Conservation (phyloP, 2,113 vertebrate species). For the Campylomormyrus numenius region DNA sequence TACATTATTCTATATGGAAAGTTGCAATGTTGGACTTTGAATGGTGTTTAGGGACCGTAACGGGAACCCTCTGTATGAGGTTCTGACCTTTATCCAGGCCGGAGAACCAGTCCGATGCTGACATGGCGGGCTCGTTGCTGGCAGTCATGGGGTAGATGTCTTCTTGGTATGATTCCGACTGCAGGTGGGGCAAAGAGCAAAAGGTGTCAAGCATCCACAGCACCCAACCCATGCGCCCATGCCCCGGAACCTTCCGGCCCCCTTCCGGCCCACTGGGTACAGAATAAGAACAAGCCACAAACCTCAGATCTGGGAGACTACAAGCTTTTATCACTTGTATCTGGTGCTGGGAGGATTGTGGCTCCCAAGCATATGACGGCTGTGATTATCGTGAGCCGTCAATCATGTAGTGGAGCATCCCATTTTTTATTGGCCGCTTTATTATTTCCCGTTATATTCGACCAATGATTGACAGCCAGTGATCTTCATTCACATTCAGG, state of each 20-base stretch:
- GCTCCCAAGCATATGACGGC: not conserved
- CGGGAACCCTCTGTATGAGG: not conserved
- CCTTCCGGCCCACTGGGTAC: not conserved
- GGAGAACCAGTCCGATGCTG: slow-evolving; percentile 77
- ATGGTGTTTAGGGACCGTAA: not conserved
- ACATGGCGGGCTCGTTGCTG: slow-evolving; percentile 69
- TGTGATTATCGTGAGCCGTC: not conserved
- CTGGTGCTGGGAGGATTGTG: not conserved
- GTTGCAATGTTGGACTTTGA: not conserved
- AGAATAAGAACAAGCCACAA: not conserved
- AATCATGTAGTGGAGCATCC: not conserved
- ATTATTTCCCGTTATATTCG: not conserved
- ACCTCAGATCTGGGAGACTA: not conserved
- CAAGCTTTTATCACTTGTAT: not conserved
- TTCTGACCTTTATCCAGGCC: slow-evolving; percentile 81
- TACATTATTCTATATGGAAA: not conserved
- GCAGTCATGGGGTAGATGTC: slow-evolving; percentile 93
- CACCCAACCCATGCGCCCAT: not conserved
- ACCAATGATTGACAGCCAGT: not conserved
- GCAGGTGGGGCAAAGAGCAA: slow-evolving; percentile 36
- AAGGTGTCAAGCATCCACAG: not conserved
- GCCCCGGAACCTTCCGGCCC: not conserved
- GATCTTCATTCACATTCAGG: not conserved
- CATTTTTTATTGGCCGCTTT: not conserved
- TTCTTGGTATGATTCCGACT: slow-evolving; percentile 93